phyloP scores from a whole-genome alignment of 2,888 invertebrate genomes.

The Chirona hameri region DNA sequence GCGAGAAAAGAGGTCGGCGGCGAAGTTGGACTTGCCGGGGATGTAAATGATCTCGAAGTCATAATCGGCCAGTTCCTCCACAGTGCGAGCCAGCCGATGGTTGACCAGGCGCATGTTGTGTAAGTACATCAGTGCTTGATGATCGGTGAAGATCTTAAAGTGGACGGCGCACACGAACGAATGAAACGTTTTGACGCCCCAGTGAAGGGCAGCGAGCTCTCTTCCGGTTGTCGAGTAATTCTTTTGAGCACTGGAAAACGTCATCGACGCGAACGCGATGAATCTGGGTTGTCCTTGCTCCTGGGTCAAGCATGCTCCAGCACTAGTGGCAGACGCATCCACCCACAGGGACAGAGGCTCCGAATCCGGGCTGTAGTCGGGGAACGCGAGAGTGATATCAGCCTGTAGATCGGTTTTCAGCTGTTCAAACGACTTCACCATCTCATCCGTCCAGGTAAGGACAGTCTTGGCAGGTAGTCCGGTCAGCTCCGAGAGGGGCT shows the following conservation, averaged over 20 bases:
- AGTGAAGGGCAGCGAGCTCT: background rate
- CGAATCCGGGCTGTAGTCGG: background rate
- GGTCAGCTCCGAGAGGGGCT: background rate
- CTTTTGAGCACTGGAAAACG: background rate
- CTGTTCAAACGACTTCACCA: background rate
- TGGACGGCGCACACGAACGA: background rate
- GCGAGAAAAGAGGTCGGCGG: background rate
- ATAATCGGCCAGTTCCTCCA: background rate
- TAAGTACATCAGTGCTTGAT: background rate
- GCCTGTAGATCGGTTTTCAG: background rate
- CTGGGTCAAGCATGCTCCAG: background rate
- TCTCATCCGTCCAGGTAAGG: background rate
- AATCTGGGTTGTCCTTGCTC: background rate
- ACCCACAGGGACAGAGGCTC: background rate
- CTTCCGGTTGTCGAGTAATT: background rate
- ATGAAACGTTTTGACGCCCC: conserved; percentile 1
- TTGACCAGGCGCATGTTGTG: background rate
- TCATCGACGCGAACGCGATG: background rate
- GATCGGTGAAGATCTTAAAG: background rate
- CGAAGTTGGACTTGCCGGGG: background rate
- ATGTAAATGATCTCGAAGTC: background rate
- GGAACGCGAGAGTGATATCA: background rate
- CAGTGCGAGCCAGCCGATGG: background rate
- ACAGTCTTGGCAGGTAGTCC: background rate
- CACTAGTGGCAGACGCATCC: background rate